These are phyloP conservation scores for Neoniphon sammara DNA, from an alignment of 2,797 vertebrate genomes.

Conservation along the genomic window DNA sequence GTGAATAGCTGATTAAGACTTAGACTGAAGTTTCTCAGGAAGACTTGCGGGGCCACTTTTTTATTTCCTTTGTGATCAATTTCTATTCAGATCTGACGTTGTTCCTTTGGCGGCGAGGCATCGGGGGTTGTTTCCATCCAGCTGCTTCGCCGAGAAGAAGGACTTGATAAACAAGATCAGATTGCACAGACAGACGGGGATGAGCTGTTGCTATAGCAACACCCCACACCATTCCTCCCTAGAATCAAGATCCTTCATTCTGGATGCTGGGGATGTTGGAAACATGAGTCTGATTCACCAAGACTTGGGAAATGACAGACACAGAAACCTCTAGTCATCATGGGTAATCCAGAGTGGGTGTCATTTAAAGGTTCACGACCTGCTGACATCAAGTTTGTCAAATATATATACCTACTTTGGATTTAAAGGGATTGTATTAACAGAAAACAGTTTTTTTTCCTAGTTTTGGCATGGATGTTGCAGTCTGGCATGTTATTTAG, in stretches of 20 bases:
- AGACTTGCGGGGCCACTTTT: background rate
- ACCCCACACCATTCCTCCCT: constrained; percentile 43
- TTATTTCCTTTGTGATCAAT: constrained; percentile 44
- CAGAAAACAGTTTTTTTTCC: no score
- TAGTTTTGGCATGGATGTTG: no score
- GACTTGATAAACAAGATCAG: constrained; percentile 76
- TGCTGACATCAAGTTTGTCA: constrained; percentile 24
- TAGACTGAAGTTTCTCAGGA: constrained; percentile 20
- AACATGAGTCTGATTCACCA: constrained; percentile 39
- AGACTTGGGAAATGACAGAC: constrained; percentile 54
- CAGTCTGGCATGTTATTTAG: no score
- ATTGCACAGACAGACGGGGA: constrained; percentile 68
- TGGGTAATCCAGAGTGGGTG: constrained; percentile 46
- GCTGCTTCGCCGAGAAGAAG: constrained; percentile 56
- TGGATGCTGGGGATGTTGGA: constrained; percentile 42
- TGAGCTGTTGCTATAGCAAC: constrained; percentile 73
- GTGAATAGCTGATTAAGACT: constrained; percentile 45
- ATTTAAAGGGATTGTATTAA: no score
- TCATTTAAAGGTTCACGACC: constrained; percentile 36
- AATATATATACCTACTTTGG: background rate
- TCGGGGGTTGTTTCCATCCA: constrained; percentile 60
- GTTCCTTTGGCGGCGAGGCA: constrained; percentile 42
- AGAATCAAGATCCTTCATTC: constrained; percentile 58
- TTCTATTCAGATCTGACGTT: constrained; percentile 37
- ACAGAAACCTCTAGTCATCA: constrained; percentile 39